Evolutionary conservation across 2,113 vertebrate genomes (phyloP), one percentile per base, ranked within the genome.

Genomic region (Rousettus leschenaultii): DNA sequence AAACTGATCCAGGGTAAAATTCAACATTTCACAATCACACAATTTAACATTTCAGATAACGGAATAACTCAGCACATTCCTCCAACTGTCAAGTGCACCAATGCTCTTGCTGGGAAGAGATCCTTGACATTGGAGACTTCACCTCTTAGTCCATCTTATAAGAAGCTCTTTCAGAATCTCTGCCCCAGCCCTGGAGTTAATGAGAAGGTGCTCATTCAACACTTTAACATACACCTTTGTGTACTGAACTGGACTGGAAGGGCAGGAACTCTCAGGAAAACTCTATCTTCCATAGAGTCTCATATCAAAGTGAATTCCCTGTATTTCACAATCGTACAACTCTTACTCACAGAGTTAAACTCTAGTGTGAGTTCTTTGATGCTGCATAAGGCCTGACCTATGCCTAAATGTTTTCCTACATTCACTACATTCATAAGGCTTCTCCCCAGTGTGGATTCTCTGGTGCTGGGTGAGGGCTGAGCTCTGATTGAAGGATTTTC

Each of bases 381-480:
- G 97, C 45, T 95, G 95, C 88, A 85, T 95, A 71, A 98, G 95
- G 22, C 95, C 95, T 55, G 97, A 97, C 22, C 95, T 96, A 12
- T 96, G 90, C 74, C 97, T 97, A 93, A 98, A 98, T 79, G 91
- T 96, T 88, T 98, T 97, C 33, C 79, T 95, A 53, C 97, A 97
- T 22, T 97, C 94, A 5, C 71, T 94, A 59, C 97, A 97, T 79
- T 96, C 93, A 30, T 97, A 97, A 65, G 96, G 97, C 57, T 98
- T 98, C 84, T 97, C 97, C 6, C 96, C 96, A 70, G 97, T 97
- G 38, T 97, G 97, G 57, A 96, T 93, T 94, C 97, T 92, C 73
- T 96, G 90, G 66, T 98, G 96, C 30, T 86, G 95, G 24, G 59
- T 97, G n/a, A 94, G 97, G 24, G 95, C 97, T 70, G 95, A 96